Evolutionary conservation across 1,140 invertebrate species (phyloP).

Genomic region (Drosophila sucinea): DNA sequence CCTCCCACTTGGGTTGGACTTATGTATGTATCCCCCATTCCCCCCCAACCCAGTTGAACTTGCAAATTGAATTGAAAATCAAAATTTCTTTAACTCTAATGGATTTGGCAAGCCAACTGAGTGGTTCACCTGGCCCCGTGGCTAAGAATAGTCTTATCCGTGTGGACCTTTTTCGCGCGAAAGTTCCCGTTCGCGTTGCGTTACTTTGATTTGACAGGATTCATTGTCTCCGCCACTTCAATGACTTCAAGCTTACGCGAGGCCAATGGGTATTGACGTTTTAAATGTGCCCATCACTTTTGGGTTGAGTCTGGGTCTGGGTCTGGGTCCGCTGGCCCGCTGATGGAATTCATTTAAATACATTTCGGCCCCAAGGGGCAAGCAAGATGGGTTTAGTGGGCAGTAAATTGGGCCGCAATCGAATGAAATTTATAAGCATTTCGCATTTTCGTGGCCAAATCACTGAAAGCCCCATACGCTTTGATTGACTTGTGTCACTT

Average conservation of each 20-base stretch:
- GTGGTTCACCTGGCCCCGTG: constrained; percentile 38
- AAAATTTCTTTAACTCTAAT: constrained; percentile 78
- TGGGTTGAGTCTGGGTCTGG: constrained; percentile 6
- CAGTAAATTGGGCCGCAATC: constrained; percentile 65
- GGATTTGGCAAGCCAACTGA: constrained; percentile 63
- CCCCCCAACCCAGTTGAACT: constrained; percentile 57
- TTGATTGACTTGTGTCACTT: constrained; percentile 83
- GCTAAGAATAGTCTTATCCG: constrained; percentile 20
- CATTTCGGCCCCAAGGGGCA: constrained; percentile 72
- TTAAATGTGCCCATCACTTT: constrained; percentile 82
- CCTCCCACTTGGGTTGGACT: constrained; percentile 26
- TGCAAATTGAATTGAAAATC: constrained; percentile 73
- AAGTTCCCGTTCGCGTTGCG: constrained; percentile 30
- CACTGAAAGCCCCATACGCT: constrained; percentile 22
- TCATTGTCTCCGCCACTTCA: constrained; percentile 78
- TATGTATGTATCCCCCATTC: neutral
- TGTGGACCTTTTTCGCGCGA: constrained; percentile 30
- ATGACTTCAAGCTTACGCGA: constrained; percentile 69
- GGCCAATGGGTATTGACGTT: constrained; percentile 79
- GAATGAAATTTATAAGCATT: constrained; percentile 73
- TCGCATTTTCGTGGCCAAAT: constrained; percentile 51
- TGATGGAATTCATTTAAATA: constrained; percentile 83
- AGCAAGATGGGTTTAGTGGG: constrained; percentile 27
- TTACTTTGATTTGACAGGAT: constrained; percentile 77
- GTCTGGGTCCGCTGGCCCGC: constrained; percentile 9